These are phyloP conservation scores for Macropis europaea DNA, from an alignment of 2,888 invertebrate genomes.

Conservation along the genomic window DNA sequence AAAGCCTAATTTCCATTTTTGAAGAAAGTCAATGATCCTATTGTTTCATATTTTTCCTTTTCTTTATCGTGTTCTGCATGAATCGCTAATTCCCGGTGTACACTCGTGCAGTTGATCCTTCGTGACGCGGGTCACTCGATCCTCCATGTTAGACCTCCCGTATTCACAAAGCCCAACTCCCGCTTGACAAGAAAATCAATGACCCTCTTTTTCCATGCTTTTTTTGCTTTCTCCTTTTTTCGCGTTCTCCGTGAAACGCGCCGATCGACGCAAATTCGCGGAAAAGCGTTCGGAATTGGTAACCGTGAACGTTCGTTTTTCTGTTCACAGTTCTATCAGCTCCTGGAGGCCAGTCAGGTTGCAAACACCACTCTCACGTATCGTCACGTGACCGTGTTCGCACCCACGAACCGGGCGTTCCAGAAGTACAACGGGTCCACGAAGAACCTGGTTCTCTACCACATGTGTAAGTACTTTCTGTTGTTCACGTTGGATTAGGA, in stretches of 20 bases:
- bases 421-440: constrained; percentile 85
- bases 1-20: too few species aligned
- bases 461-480: constrained; percentile 87
- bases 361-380: constrained; percentile 88
- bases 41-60: too few species aligned
- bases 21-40: too few species aligned
- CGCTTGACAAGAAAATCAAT: constrained; percentile 35
- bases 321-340: constrained; percentile 88
- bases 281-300: not conserved
- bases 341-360: constrained; percentile 86
- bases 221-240: too few species aligned
- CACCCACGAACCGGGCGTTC: constrained; percentile 93
- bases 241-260: not conserved
- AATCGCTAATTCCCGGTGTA: constrained; percentile 38
- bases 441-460: constrained; percentile 87
- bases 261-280: too few species aligned
- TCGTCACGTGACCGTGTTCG: constrained; percentile 92
- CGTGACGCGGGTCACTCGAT: constrained; percentile 17
- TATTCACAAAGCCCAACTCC: too few species aligned
- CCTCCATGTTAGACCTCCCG: constrained; percentile 1
- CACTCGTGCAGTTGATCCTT: constrained; percentile 34
- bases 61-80: constrained; percentile 13
- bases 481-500: not conserved
- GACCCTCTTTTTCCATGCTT: too few species aligned
- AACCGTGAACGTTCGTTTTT: constrained; percentile 41